Base-by-base conservation (phyloP, 2,797 vertebrate genomes). In the Pseudochirops cupreus region DNA sequence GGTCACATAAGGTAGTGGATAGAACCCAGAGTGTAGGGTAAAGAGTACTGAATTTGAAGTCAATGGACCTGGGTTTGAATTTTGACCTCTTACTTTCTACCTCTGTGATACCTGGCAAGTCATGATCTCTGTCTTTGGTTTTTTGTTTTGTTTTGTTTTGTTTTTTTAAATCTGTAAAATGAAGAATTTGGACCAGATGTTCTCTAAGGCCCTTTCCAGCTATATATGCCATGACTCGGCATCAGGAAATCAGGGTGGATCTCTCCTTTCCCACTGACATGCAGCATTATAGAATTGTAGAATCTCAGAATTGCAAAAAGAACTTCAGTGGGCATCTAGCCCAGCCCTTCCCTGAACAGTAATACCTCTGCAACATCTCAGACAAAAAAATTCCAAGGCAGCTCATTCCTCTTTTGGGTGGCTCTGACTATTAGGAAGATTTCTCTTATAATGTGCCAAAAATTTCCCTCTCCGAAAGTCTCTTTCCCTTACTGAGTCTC, bases 381-480 rank as follows among this genome's bases (percentile, higher is more conserved):
- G 39, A 50, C 74, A 24, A 46, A 82, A 62, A 87, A 87, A 24
- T 24, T 87, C 39, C 3, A 1, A 87, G 39, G 74, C 74, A 26
- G 39, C 74, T 87, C 74, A 87, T 87, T 87, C 39, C 74, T 87
- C 74, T 87, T 87, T 87, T 46, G 74, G 74, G 39, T 50, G 74
- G 67, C 67, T 87, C 74, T 46, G 74, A 87, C 24, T 87, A 11
- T 87, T 87, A 26, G 74, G 21, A 50, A 87, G 39, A 87, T 26
- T 87, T 87, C 39, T 87, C 74, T 87, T 87, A 87, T 87, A 87
- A 87, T 87, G 74, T 87, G 74, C 74, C 74, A 87, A 50, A 82
- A 26, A 87, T 46, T 87, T 87, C 46, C 39, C 10, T 46, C n/a
- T 87, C 39, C 50, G n/a, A 93, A 95, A 96, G 92, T 91, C 59